Percentiles rank a stretch among this genome's conserved stretches.
phyloP scores from a whole-genome alignment of 2,797 vertebrate species.

The Sebastes trivittatus region DNA sequence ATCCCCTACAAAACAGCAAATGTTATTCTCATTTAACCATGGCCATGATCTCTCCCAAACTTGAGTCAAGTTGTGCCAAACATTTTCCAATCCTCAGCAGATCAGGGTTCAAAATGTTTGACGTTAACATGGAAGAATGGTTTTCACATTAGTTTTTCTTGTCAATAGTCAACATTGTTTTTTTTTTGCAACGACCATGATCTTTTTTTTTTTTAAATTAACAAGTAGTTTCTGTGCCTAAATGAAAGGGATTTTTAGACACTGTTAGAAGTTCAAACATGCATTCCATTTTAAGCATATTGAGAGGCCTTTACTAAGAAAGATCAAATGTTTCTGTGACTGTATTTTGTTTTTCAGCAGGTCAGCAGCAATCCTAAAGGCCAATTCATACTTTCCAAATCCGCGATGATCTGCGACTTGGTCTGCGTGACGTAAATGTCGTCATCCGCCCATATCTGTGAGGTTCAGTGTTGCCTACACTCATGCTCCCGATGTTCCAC shows the following conservation, averaged over 20 bases:
- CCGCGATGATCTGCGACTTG: too few species aligned
- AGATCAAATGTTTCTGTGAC: background rate
- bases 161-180: background rate
- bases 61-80: background rate
- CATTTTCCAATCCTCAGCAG: background rate
- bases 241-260: background rate
- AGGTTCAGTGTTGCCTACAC: too few species aligned
- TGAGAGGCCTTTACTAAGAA: background rate
- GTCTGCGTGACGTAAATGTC: too few species aligned
- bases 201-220: background rate
- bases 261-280: background rate
- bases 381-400: too few species aligned
- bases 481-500: too few species aligned
- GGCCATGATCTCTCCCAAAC: background rate
- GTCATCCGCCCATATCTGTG: too few species aligned
- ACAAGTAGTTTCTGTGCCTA: background rate
- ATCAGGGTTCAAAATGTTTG: background rate
- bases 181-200: background rate
- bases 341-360: background rate
- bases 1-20: background rate
- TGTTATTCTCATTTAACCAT: background rate
- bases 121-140: background rate
- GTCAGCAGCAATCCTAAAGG: background rate
- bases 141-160: background rate
- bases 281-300: background rate